Conservation (phyloP, 2,888 invertebrate species). For the Cheilosia pagana region DNA sequence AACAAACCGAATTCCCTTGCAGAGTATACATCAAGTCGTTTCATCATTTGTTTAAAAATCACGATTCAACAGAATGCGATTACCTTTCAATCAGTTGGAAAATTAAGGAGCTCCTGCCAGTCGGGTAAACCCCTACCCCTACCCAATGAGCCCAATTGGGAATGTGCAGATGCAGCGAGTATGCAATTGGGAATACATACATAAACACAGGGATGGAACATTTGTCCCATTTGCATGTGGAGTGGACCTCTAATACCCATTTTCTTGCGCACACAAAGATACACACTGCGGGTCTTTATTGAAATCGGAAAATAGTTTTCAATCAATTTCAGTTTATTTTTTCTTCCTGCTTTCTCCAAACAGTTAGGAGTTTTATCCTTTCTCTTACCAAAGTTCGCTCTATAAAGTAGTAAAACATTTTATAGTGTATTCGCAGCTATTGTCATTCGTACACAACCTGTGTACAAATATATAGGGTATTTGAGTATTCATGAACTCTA, state of each 20-base stretch:
- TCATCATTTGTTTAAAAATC: neutral
- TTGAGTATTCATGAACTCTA: constrained; percentile 60
- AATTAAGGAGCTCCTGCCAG: constrained; percentile 16
- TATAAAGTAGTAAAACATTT: constrained; percentile 28
- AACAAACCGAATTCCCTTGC: neutral
- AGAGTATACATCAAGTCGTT: neutral
- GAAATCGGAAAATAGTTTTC: constrained; percentile 6
- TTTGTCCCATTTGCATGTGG: too few relatives aligned
- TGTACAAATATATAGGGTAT: constrained; percentile 12
- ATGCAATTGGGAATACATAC: constrained; percentile 2
- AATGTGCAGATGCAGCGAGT: constrained; percentile 7
- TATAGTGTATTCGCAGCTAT: constrained; percentile 29
- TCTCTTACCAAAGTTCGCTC: neutral
- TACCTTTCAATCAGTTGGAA: constrained; percentile 20
- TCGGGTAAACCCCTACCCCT: neutral
- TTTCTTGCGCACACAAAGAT: too few relatives aligned
- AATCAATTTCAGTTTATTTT: constrained; percentile 25
- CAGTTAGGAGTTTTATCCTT: constrained; percentile 4
- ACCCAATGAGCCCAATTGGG: constrained; percentile 6
- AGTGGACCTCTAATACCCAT: too few relatives aligned
- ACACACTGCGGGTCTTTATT: neutral
- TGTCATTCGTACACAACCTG: constrained; percentile 43
- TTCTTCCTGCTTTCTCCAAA: neutral
- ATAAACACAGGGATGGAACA: neutral
- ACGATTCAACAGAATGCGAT: neutral